Evolutionary conservation across 2,888 invertebrate species (phyloP).

Genomic region (Torymus auratus): DNA sequence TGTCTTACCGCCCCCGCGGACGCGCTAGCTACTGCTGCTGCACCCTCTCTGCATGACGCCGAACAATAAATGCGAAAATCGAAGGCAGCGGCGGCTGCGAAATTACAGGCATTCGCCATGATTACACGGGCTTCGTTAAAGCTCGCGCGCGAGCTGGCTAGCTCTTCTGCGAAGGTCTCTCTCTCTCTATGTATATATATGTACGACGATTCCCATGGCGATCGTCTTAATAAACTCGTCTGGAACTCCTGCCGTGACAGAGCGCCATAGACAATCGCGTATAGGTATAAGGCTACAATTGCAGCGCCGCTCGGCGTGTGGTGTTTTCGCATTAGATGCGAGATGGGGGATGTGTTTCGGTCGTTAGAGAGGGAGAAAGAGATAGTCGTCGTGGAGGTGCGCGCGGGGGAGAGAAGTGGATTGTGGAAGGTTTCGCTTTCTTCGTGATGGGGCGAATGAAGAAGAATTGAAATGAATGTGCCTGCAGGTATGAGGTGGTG

Average conservation of each 20-base stretch:
- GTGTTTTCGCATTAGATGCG: too few species aligned
- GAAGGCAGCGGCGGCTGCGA: conserved; percentile 24
- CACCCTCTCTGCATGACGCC: conserved; percentile 46
- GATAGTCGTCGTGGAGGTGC: too few species aligned
- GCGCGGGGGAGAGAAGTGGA: background rate
- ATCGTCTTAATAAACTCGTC: conserved; percentile 49
- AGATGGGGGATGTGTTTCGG: too few species aligned
- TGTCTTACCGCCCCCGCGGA: background rate
- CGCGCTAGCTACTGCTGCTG: background rate
- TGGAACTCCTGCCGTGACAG: conserved; percentile 47
- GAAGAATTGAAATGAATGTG: too few species aligned
- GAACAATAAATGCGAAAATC: conserved; percentile 58
- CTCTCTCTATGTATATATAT: too few species aligned
- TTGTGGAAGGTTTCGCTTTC: too few species aligned
- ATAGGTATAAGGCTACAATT: background rate
- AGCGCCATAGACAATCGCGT: conserved; percentile 14
- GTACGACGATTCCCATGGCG: conserved; percentile 43
- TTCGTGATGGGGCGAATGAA: too few species aligned
- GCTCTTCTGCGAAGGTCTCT: conserved; percentile 26
- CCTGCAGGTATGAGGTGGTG: too few species aligned
- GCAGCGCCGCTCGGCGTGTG: too few species aligned
- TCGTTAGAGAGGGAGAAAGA: background rate
- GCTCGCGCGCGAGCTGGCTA: conserved; percentile 8
- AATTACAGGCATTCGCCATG: conserved; percentile 43
- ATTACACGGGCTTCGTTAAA: conserved; percentile 36